These are phyloP conservation scores for Ploceus nigricollis DNA, from an alignment of 2,113 vertebrate species.

Conservation along the genomic window DNA sequence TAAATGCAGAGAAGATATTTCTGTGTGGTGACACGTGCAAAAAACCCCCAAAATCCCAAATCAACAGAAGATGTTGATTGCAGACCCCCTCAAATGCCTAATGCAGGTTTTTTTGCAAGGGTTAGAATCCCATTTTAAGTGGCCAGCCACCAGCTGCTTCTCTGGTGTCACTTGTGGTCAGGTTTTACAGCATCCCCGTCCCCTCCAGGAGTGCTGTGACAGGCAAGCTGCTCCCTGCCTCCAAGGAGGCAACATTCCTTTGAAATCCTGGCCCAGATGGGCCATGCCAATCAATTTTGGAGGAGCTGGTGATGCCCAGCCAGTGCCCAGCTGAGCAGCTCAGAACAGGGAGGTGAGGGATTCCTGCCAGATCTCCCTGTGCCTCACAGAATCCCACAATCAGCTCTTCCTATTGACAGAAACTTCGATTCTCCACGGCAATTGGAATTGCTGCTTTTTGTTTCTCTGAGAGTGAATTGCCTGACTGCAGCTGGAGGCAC, in stretches of 20 bases:
- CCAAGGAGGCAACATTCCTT: neutral
- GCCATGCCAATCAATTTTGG: neutral
- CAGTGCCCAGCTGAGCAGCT: neutral
- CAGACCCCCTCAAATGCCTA: neutral
- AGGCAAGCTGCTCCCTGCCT: conserved; percentile 36
- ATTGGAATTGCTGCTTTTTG: neutral
- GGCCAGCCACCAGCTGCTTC: conserved; percentile 25
- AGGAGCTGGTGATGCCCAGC: neutral
- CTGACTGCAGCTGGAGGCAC: neutral
- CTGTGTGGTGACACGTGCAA: neutral
- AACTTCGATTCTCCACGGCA: neutral
- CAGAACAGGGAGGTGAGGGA: neutral
- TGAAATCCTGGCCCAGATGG: neutral
- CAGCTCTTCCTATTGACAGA: neutral
- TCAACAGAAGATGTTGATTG: neutral
- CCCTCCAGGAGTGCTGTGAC: conserved; percentile 35
- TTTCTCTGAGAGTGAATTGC: neutral
- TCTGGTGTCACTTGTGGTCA: conserved; percentile 18
- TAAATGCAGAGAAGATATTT: neutral
- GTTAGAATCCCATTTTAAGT: neutral
- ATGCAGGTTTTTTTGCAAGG: neutral
- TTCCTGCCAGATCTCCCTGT: neutral
- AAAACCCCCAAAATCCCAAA: neutral
- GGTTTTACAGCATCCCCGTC: neutral
- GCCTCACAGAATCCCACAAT: neutral